Base-by-base conservation (phyloP, 2,888 invertebrate genomes). In the Watsonalla binaria region DNA sequence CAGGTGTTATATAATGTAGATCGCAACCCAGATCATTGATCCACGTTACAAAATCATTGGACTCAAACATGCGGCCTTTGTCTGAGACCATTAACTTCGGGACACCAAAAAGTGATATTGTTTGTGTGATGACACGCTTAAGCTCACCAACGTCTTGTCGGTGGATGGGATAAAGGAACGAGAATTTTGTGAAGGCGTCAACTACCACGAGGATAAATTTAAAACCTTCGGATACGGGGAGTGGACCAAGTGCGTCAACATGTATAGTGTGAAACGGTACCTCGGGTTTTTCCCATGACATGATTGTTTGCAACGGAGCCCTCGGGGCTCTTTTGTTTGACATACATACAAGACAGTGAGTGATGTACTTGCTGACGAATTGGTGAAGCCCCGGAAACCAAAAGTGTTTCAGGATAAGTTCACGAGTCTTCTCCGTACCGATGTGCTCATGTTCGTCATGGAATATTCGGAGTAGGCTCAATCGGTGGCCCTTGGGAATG, bases 391-490 rank as follows among this genome's bases (percentile, higher is more conserved):
- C 24, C 24, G 24, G 24, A 24, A 24, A 62, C 62, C 62, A 62
- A 37, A 58, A 63, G 42, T 60, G 54, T 24, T 9, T 46, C 4
- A 53, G 14, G 6, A 60, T 58, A 5, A 59, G 14, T 4, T 56
- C 57, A 2, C 53, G 0, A 0, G 60, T 58, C 37, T 63, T 63
- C 2, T 63, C 58, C 0, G 9, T 6, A 0, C 57, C 48, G 0
- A 59, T 37, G 35, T 59, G 59, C 8, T 51, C 51, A 8, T 61
- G 59, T 11, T 61, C 61, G 13, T 61, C 61, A 15, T 61, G 61
- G 33, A 59, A 59, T 4, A 61, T 47, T 34, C 46, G 13, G 6
- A 53, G 11, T 9, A 71, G 65, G 63, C 73, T 52, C 58, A 72
- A 47, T 62, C 70, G 53, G 9, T 51, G 48, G 5, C 51, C 54